These are phyloP conservation scores for Anoplius nigerrimus DNA, from an alignment of 2,888 invertebrate species.

Conservation along the genomic window DNA sequence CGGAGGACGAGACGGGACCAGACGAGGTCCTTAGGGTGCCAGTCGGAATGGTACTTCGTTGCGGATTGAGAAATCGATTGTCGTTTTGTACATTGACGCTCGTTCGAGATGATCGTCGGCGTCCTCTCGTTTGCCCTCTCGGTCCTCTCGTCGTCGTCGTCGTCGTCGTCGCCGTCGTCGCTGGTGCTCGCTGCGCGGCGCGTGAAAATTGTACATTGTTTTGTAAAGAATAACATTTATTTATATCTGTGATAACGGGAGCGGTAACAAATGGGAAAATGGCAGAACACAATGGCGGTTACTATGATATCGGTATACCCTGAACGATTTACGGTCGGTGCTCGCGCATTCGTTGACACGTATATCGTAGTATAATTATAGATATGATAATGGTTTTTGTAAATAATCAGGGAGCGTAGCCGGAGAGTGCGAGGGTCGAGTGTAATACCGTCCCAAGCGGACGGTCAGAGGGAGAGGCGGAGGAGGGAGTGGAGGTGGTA, in stretches of 20 bases:
- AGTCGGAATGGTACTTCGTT: conserved; percentile 11
- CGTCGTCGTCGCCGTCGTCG: conserved; percentile 4
- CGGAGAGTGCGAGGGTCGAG: conserved; percentile 24
- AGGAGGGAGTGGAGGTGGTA: not conserved
- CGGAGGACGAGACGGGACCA: not conserved
- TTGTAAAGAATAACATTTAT: conserved; percentile 73
- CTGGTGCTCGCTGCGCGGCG: conserved; percentile 13
- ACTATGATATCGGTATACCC: conserved; percentile 47
- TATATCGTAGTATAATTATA: conserved; percentile 59
- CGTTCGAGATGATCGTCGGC: conserved; percentile 3
- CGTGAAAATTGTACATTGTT: conserved; percentile 63
- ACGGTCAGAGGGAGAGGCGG: conserved; percentile 1
- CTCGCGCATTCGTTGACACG: conserved; percentile 64
- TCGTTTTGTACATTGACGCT: conserved; percentile 58
- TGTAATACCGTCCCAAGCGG: conserved; percentile 20
- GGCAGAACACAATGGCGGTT: conserved; percentile 14
- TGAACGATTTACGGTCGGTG: conserved; percentile 59
- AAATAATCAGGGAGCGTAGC: conserved; percentile 56
- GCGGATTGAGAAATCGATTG: conserved; percentile 38
- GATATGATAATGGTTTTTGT: conserved; percentile 58
- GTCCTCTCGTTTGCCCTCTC: not conserved
- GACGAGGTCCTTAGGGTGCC: not conserved
- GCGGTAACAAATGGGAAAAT: conserved; percentile 37
- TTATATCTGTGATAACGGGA: conserved; percentile 73
- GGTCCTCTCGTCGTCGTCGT: not conserved